Conservation (phyloP, 2,113 vertebrate species). For the Pseudorasbora parva region DNA sequence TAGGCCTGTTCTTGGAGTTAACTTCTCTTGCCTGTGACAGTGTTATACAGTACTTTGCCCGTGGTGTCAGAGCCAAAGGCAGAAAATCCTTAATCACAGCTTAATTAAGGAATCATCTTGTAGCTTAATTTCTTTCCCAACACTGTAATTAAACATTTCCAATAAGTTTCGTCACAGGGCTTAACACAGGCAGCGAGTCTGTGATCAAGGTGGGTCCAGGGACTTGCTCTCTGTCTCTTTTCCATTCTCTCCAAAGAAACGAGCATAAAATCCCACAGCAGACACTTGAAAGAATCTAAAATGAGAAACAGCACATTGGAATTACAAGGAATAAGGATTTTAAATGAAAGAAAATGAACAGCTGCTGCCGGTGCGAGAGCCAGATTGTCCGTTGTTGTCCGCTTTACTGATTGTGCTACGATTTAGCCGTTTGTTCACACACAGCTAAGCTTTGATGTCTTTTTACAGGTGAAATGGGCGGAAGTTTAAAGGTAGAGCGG, state of each 20-base stretch:
- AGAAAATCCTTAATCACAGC: conserved; percentile 58
- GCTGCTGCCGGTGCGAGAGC: background rate
- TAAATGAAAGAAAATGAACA: conserved; percentile 11
- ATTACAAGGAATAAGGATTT: conserved; percentile 20
- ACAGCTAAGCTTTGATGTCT: conserved; percentile 20
- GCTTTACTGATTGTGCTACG: background rate
- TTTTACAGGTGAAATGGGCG: conserved; percentile 75
- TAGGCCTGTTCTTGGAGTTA: conserved; percentile 28
- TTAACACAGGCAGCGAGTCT: conserved; percentile 45
- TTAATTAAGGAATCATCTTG: conserved; percentile 62
- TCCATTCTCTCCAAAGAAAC: conserved; percentile 28
- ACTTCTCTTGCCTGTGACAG: conserved; percentile 17
- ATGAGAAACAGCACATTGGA: conserved; percentile 29
- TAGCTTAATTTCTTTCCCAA: conserved; percentile 56
- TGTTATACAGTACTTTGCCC: conserved; percentile 28
- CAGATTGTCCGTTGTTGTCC: background rate
- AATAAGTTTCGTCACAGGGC: conserved; percentile 59
- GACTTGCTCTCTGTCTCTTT: conserved; percentile 42
- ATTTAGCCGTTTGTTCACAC: background rate
- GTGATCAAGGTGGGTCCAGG: conserved; percentile 51
- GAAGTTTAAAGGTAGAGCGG: conserved; percentile 72
- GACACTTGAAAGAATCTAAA: conserved; percentile 47
- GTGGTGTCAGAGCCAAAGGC: conserved; percentile 38
- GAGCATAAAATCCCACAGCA: conserved; percentile 41
- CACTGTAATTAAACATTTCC: conserved; percentile 62